Percentiles rank a stretch among this genome's conserved stretches.
These are phyloP conservation scores for Cherax destructor DNA, from an alignment of 1,140 invertebrate species.

Conservation along the genomic window DNA sequence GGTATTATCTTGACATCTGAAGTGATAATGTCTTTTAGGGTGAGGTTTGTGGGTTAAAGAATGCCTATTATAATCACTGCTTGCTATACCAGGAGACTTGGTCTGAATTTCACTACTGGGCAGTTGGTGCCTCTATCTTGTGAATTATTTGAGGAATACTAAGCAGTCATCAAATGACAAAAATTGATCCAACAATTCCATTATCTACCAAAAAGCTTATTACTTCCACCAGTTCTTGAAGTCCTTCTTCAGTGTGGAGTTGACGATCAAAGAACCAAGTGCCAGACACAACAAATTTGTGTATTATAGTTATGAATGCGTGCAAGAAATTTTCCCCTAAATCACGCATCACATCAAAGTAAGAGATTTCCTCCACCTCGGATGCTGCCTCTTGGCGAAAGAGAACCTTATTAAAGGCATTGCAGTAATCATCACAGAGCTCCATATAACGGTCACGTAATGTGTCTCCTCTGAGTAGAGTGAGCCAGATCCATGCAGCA, in stretches of 20 bases:
- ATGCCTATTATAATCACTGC: background rate
- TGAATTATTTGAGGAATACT: background rate
- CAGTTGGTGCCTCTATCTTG: background rate
- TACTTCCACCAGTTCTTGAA: constrained; percentile 47
- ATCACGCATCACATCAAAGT: constrained; percentile 71
- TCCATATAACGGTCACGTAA: constrained; percentile 70
- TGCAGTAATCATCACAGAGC: constrained; percentile 70
- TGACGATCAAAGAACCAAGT: constrained; percentile 70
- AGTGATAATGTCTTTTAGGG: background rate
- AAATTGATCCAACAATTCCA: constrained; percentile 70
- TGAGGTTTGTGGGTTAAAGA: background rate
- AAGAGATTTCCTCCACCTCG: constrained; percentile 58
- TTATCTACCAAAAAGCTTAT: constrained; percentile 70
- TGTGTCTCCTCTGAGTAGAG: constrained; percentile 57
- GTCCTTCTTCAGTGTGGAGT: constrained; percentile 59
- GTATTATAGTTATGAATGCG: constrained; percentile 68
- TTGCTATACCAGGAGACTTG: background rate
- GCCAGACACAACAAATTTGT: constrained; percentile 68
- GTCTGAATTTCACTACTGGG: background rate
- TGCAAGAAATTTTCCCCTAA: constrained; percentile 70
- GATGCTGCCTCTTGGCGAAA: constrained; percentile 41
- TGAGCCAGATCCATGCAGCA: constrained; percentile 70
- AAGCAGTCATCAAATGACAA: constrained; percentile 63
- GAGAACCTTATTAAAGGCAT: constrained; percentile 63
- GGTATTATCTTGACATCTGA: background rate